A percentile compares a stretch with the other conserved stretches of the same genome.
Evolutionary conservation across 2,113 vertebrate species (phyloP).

Genomic region (Calypte anna): DNA sequence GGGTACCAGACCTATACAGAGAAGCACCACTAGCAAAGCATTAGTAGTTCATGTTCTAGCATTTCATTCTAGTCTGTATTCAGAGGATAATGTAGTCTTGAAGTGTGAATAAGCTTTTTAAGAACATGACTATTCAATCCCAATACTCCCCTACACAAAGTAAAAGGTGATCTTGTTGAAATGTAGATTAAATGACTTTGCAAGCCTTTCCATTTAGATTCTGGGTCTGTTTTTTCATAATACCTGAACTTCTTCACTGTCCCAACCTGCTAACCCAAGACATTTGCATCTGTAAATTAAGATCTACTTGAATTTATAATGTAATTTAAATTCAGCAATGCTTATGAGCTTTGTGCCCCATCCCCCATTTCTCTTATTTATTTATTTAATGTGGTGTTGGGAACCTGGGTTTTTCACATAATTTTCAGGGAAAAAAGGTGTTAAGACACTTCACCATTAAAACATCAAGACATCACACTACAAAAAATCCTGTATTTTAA

Average conservation of each 20-base stretch:
- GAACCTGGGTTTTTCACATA: not conserved
- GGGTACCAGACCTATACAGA: not conserved
- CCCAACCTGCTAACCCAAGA: not conserved
- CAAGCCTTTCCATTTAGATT: not conserved
- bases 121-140: not conserved
- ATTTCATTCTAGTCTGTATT: not conserved
- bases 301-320: not conserved
- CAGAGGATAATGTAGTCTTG: not conserved
- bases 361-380: not conserved
- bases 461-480: not conserved
- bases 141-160: not conserved
- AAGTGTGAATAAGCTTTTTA: accelerated
- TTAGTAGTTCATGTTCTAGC: not conserved
- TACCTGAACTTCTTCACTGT: not conserved
- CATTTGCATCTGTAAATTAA: not conserved
- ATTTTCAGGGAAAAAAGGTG: not conserved
- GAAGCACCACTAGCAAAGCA: not conserved
- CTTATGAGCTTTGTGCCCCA: not conserved
- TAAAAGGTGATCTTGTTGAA: not conserved
- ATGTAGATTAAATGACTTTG: not conserved
- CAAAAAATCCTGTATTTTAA: not conserved
- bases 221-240: not conserved
- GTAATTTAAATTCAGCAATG: not conserved
- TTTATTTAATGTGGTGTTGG: not conserved
- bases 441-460: not conserved